Conservation (phyloP, 1,140 invertebrate species). For the Sesamia nonagrioides region DNA sequence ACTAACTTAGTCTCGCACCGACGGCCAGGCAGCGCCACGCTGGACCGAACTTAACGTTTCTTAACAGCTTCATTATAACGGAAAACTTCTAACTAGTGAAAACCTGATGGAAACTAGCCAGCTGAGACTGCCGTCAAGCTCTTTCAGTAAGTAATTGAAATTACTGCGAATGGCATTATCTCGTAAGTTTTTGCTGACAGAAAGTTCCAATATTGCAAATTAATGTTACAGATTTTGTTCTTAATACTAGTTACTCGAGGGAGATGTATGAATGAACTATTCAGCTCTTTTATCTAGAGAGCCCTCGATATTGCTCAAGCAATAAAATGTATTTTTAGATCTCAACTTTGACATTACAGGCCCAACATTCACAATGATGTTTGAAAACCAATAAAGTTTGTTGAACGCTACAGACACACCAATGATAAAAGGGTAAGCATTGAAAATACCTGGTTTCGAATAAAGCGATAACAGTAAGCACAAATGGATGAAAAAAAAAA, state of each 20-base stretch:
- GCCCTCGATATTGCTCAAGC: no score
- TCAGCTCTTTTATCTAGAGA: no score
- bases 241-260: no score
- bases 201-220: background rate
- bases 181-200: background rate
- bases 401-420: no score
- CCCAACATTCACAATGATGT: no score
- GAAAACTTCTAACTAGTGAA: slow-evolving; percentile 51
- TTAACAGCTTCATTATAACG: slow-evolving; percentile 60
- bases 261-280: background rate
- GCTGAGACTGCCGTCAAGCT: slow-evolving; percentile 39
- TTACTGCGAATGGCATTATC: background rate
- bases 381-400: no score
- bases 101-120: slow-evolving; percentile 47
- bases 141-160: slow-evolving; percentile 37
- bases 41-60: slow-evolving; percentile 55
- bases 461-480: background rate
- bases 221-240: no score
- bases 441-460: background rate
- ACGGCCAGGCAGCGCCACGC: slow-evolving; percentile 10
- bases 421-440: background rate
- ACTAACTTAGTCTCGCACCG: slow-evolving; percentile 25
- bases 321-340: no score
- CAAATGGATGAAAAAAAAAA: background rate
- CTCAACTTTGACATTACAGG: no score